These are phyloP conservation scores for Sitobion miscanthi DNA, from an alignment of 1,140 invertebrate species.

Conservation along the genomic window DNA sequence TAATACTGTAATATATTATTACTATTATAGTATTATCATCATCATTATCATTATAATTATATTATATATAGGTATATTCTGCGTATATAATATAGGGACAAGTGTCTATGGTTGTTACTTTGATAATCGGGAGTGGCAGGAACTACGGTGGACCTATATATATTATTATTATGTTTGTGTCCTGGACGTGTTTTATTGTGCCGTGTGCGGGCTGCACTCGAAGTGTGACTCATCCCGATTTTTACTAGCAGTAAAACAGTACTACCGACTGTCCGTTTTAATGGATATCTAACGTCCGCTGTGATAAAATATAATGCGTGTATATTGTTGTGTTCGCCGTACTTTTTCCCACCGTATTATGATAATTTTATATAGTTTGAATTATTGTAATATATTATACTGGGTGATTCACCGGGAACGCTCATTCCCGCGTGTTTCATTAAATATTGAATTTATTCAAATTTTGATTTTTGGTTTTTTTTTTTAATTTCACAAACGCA, in stretches of 20 bases:
- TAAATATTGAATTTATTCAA: neutral
- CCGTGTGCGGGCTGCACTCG: neutral
- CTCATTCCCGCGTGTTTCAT: neutral
- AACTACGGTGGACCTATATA: slow-evolving; percentile 42
- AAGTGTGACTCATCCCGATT: slow-evolving; percentile 26
- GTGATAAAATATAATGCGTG: neutral
- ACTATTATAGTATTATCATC: neutral
- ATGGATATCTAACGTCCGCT: neutral
- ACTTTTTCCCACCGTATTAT: neutral
- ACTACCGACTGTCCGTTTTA: neutral
- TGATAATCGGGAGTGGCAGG: slow-evolving; percentile 18
- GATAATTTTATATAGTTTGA: neutral
- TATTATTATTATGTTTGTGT: neutral
- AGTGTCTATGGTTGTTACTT: neutral
- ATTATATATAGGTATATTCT: too few relatives aligned
- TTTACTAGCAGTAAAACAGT: neutral
- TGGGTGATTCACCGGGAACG: neutral
- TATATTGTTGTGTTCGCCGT: neutral
- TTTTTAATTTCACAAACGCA: too few relatives aligned
- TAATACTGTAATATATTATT: neutral
- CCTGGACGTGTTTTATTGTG: neutral
- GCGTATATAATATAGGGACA: neutral
- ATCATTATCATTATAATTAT: neutral
- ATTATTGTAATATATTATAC: neutral
- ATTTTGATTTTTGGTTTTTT: neutral